Base-by-base conservation (phyloP, 23 tunicate species). In the Ascidia mentula region DNA sequence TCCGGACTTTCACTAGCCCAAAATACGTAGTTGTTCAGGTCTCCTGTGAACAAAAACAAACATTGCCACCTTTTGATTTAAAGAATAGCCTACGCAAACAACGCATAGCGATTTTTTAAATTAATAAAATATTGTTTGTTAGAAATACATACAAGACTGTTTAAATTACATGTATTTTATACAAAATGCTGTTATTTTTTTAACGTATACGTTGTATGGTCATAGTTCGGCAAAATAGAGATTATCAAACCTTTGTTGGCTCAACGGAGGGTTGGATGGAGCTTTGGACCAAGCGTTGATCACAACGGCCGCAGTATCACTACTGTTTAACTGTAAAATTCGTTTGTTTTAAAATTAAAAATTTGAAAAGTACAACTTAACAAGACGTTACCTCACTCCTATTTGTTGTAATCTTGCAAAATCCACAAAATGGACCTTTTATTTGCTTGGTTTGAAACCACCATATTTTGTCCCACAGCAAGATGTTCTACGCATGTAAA, bases 231-330 rank as follows among this genome's bases (percentile, higher is more conserved):
- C 53, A 42, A 42, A 42, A 42, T 15, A 9, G 12, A 42, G 12
- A 42, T 42, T 42, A 42, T 42, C 15, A 9, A 12, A 42, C 65
- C 65, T 53, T 53, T 28, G 7, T 5, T 9, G 7, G 24, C 24
- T 28, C 28, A 53, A 20, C 13, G 65, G 65, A 9, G 65, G 65
- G 65, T 53, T 53, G 12, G 24, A 28, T 5, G 65, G 13, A 3
- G 65, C 24, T 53, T 53, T 53, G 4, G 65, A 53, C 65, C 65
- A 53, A 53, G 65, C 65, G 65, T 53, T 53, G 65, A 53, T 53
- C 7, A 53, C 13, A 5, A 53, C 65, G 4, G 65, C 65, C 7
- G 65, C 65, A 5, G 65, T 53, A 28, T 53, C 13, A 3, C 24
- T 53, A 28, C 24, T 28, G 65, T 53, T 20, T 20, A 53, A 3